These are phyloP conservation scores for Leptinotarsa lineolata DNA, from an alignment of 1,140 invertebrate genomes.

Conservation along the genomic window DNA sequence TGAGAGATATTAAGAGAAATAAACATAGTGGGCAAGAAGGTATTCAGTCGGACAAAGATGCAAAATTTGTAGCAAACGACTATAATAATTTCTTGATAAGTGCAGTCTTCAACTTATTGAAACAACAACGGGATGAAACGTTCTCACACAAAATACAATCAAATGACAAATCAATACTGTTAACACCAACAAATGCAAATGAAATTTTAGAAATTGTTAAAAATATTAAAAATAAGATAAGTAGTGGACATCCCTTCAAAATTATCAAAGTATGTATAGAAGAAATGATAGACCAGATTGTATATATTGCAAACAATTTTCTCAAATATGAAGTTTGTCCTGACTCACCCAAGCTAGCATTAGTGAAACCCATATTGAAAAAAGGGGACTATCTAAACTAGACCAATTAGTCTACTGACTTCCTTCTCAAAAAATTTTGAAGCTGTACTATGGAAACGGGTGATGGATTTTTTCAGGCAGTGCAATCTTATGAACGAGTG, in stretches of 20 bases:
- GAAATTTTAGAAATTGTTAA: too few relatives aligned
- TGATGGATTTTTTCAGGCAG: slow-evolving; percentile 6
- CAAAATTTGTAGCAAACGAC: too few relatives aligned
- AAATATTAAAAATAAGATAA: slow-evolving; percentile 14
- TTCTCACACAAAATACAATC: too few relatives aligned
- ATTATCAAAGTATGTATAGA: slow-evolving; percentile 1
- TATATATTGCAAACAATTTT: slow-evolving; percentile 11
- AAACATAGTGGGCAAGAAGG: neutral
- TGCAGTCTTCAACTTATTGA: too few relatives aligned
- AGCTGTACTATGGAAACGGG: neutral
- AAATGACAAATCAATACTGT: too few relatives aligned
- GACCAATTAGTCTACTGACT: slow-evolving; percentile 15
- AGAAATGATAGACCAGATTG: neutral
- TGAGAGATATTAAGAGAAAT: neutral
- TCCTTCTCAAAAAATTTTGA: slow-evolving; percentile 13
- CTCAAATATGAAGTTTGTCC: slow-evolving; percentile 8
- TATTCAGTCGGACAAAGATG: too few relatives aligned
- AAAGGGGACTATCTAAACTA: neutral
- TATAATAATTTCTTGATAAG: too few relatives aligned
- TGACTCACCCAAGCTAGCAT: neutral
- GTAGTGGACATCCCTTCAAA: neutral
- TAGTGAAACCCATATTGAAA: slow-evolving; percentile 9
- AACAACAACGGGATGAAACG: too few relatives aligned
- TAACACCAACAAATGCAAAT: too few relatives aligned
- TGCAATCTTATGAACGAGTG: neutral